Conservation (phyloP, 1,140 invertebrate species). For the Meloidogyne chitwoodi region DNA sequence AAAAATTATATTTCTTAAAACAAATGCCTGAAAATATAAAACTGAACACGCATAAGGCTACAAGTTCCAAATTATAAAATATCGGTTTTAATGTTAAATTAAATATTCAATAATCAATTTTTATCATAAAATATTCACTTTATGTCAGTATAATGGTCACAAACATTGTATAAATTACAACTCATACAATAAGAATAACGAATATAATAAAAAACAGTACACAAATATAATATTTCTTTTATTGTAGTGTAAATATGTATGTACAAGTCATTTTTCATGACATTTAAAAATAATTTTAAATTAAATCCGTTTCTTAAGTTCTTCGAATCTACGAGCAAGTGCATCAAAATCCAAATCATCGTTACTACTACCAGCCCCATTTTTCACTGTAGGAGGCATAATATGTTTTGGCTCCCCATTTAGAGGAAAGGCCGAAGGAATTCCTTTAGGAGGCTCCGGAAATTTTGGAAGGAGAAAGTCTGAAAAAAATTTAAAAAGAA, state of each 20-base stretch:
- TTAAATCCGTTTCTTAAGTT: conserved; percentile 32
- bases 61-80: too few relatives aligned
- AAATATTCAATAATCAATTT: too few relatives aligned
- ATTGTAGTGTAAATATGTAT: background rate
- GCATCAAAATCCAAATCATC: conserved; percentile 42
- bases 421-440: background rate
- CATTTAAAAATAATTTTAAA: background rate
- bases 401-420: conserved; percentile 5
- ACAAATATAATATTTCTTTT: too few relatives aligned
- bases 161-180: too few relatives aligned
- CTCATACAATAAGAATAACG: too few relatives aligned
- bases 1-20: background rate
- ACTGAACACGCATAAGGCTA: too few relatives aligned
- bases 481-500: conserved; percentile 22
- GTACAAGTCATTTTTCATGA: background rate
- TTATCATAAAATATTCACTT: too few relatives aligned
- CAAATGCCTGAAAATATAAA: too few relatives aligned
- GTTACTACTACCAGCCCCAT: background rate
- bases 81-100: too few relatives aligned
- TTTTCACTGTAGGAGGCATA: background rate
- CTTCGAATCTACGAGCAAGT: conserved; percentile 33
- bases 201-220: too few relatives aligned
- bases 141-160: too few relatives aligned
- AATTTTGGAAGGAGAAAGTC: conserved; percentile 45
- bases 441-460: conserved; percentile 46